These are phyloP conservation scores for Apolygus lucorum DNA, from an alignment of 1,140 invertebrate species.

Conservation along the genomic window DNA sequence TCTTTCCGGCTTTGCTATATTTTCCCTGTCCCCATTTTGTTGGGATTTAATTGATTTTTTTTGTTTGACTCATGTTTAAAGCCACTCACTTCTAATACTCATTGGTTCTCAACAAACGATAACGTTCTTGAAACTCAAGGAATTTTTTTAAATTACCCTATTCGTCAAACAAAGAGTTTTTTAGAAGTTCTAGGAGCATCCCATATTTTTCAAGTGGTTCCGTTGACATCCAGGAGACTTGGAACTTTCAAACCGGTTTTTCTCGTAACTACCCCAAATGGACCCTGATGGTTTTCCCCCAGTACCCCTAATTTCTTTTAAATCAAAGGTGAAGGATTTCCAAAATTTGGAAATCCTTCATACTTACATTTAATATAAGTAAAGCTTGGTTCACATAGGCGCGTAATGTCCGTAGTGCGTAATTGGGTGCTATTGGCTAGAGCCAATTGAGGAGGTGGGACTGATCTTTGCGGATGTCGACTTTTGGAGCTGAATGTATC, in stretches of 20 bases:
- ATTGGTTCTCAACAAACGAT: not conserved
- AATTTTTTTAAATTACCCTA: not conserved
- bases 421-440: no score
- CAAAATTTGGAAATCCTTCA: no score
- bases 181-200: not conserved
- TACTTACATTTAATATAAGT: no score
- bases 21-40: not conserved
- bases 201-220: not conserved
- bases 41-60: not conserved
- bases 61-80: not conserved
- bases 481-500: no score
- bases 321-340: no score
- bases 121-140: not conserved
- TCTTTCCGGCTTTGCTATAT: not conserved
- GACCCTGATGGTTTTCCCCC: no score
- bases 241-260: not conserved
- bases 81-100: not conserved
- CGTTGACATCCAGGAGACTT: not conserved
- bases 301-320: no score
- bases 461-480: no score
- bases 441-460: no score
- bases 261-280: no score
- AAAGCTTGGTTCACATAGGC: no score
- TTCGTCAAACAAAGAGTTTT: not conserved
- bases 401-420: no score